phyloP scores from a whole-genome alignment of 2,797 vertebrate genomes.

The Etheostoma perlongum region DNA sequence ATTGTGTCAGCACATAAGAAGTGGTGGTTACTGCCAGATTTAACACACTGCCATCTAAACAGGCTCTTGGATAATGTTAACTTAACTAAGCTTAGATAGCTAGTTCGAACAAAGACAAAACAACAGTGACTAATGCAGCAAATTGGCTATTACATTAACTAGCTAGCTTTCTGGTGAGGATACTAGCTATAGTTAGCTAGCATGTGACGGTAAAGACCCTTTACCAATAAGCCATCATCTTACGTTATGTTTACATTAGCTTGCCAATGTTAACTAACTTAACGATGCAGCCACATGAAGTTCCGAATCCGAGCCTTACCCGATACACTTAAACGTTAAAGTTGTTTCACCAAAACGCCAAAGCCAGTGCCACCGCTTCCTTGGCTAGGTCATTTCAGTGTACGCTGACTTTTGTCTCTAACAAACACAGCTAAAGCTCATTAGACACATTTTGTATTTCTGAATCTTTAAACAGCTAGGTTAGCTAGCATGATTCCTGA shows the following conservation, averaged over 20 bases:
- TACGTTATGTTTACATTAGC: not conserved
- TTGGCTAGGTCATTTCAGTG: constrained; percentile 43
- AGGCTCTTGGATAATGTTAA: not conserved
- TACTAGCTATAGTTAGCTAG: too few relatives aligned
- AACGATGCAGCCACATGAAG: not conserved
- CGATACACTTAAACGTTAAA: not conserved
- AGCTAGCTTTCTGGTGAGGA: not conserved
- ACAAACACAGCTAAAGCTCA: not conserved
- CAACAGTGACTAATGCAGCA: not conserved
- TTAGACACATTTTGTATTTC: not conserved
- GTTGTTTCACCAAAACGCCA: not conserved
- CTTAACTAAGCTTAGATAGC: not conserved
- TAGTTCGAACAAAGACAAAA: constrained; percentile 4
- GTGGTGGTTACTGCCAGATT: not conserved
- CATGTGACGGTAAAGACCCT: fast-evolving
- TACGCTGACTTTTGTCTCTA: not conserved
- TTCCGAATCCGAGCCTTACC: constrained; percentile 38
- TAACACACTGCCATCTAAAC: not conserved
- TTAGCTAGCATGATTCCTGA: constrained; percentile 25
- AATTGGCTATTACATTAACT: not conserved
- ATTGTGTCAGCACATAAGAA: not conserved
- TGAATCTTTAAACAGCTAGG: not conserved
- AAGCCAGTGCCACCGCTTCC: not conserved
- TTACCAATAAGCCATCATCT: fast-evolving
- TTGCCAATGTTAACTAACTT: not conserved